phyloP scores from a whole-genome alignment of 2,113 vertebrate genomes.

The Saguinus imperator region DNA sequence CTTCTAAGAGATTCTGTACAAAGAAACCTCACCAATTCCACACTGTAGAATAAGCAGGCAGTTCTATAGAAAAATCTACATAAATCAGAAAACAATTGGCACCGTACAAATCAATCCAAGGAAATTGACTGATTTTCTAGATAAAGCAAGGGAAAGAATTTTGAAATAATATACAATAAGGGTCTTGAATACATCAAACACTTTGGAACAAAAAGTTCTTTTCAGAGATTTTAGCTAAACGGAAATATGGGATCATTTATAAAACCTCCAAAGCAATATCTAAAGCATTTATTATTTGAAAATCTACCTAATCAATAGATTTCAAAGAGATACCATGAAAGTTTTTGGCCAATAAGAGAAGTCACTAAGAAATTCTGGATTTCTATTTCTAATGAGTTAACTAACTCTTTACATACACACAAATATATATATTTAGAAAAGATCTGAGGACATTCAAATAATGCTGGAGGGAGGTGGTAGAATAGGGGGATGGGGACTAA shows the following conservation, averaged over 20 bases:
- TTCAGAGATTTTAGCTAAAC: conserved; percentile 5
- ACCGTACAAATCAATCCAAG: conserved; percentile 49
- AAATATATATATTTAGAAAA: not conserved
- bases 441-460: not conserved
- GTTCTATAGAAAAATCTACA: conserved; percentile 16
- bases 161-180: conserved; percentile 72
- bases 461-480: not conserved
- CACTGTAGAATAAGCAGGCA: not conserved
- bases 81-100: conserved; percentile 63
- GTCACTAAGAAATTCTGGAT: conserved; percentile 1
- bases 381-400: conserved; percentile 38
- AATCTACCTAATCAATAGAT: conserved; percentile 3
- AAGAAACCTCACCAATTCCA: conserved; percentile 12
- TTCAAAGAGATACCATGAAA: not conserved
- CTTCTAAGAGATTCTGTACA: conserved; percentile 4
- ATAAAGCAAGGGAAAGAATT: conserved; percentile 68
- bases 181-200: conserved; percentile 27
- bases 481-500: not conserved
- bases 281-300: conserved; percentile 40
- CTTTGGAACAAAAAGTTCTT: conserved; percentile 13
- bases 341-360: conserved; percentile 8
- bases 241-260: conserved; percentile 28
- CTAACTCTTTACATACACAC: not conserved
- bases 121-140: conserved; percentile 59
- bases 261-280: conserved; percentile 19